These are phyloP conservation scores for Lophura nycthemera DNA, from an alignment of 2,113 vertebrate genomes.

Conservation along the genomic window DNA sequence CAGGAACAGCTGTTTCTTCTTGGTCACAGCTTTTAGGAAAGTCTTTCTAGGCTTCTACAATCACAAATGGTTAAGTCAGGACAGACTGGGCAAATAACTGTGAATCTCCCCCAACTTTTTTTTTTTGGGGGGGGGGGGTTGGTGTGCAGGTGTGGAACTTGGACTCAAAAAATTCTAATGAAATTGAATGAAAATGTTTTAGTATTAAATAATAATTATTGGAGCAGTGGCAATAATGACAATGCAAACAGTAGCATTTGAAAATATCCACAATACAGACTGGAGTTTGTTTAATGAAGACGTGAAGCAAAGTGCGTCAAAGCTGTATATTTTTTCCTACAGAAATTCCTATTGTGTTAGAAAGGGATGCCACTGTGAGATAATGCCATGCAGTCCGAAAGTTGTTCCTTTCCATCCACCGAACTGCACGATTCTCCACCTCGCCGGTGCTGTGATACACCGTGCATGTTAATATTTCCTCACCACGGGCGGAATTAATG, in stretches of 20 bases:
- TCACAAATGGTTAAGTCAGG: background rate
- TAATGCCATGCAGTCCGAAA: background rate
- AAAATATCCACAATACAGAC: background rate
- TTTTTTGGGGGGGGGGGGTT: background rate
- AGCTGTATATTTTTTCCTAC: background rate
- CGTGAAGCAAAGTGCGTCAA: accelerated
- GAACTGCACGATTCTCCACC: background rate
- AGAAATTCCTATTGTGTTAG: background rate
- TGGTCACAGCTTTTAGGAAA: background rate
- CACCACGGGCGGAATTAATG: conserved; percentile 12
- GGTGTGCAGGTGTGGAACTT: accelerated
- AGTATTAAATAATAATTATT: background rate
- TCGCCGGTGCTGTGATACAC: background rate
- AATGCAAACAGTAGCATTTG: background rate
- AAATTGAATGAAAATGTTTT: background rate
- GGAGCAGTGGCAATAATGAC: background rate
- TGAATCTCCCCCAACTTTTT: accelerated
- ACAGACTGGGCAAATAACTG: background rate
- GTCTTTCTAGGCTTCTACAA: background rate
- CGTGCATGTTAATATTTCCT: background rate
- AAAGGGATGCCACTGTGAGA: accelerated
- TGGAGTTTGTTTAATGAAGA: background rate
- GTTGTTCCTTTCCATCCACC: background rate
- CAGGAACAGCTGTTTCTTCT: background rate
- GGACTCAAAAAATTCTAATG: background rate